A percentile compares a stretch with the other conserved stretches of the same genome.
Evolutionary conservation across 2,113 vertebrate genomes (phyloP).

Genomic region (Poecile atricapillus): DNA sequence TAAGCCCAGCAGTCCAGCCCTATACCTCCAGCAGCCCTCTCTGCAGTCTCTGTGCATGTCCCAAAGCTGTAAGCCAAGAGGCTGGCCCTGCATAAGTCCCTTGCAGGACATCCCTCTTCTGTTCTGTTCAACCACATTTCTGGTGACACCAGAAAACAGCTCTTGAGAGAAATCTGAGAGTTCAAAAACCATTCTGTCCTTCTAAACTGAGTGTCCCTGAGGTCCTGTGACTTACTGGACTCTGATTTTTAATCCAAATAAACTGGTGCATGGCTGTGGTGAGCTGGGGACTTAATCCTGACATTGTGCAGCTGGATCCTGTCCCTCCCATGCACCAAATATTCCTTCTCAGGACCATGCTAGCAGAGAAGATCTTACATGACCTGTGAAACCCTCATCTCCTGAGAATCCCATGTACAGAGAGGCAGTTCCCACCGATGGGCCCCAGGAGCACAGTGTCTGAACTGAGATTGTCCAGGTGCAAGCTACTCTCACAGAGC

Average conservation of each 20-base stretch:
- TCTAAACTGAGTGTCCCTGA: not conserved
- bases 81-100: rapidly evolving
- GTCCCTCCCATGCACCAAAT: not conserved
- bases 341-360: rapidly evolving
- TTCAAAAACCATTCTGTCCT: not conserved
- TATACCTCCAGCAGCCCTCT: not conserved
- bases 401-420: rapidly evolving
- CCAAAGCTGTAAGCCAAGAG: not conserved
- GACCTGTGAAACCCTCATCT: not conserved
- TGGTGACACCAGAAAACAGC: not conserved
- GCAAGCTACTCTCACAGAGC: rapidly evolving
- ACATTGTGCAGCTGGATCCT: not conserved
- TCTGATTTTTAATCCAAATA: not conserved
- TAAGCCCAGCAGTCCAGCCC: not conserved
- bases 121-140: not conserved
- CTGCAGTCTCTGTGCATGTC: not conserved
- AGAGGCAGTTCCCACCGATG: rapidly evolving
- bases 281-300: not conserved
- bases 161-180: not conserved
- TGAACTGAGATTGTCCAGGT: not conserved
- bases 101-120: not conserved
- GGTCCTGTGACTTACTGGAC: not conserved
- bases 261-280: not conserved
- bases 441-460: too few relatives aligned
- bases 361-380: rapidly evolving